Base-by-base conservation (phyloP, 2,888 invertebrate genomes). In the Eupelmus urozonus region DNA sequence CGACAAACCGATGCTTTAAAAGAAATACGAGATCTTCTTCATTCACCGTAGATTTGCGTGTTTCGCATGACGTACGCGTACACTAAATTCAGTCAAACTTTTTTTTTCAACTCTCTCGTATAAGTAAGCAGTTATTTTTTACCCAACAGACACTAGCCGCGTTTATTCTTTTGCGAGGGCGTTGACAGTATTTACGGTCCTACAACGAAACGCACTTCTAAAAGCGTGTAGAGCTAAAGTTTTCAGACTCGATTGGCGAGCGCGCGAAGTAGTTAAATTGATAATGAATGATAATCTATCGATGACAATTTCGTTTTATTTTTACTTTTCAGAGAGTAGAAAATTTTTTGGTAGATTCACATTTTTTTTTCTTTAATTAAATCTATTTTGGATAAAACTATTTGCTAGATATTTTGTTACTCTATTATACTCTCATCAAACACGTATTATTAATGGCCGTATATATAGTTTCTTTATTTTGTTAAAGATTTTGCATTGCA, bases 151-250 rank as follows among this genome's bases (percentile, higher is more conserved):
- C 25, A 11, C 0, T 16, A 16, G 45, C 3, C 11, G 20, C 55
- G 7, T 55, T 63, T 65, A 55, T 67, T 51, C 51, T 51, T 59
- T 57, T 25, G 49, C 11, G 59, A 51, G 67, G 60, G 16, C 53
- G 40, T 67, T 67, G 67, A 62, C 65, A 49, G 65, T 67, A 49
- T 51, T 75, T 23, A 59, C 34, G 23, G n/a, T 18, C 3, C n/a
- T 9, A 55, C 16, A 20, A 55, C 18, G 20, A 49, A 34, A 67
- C 27, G 4, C 23, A 23, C 13, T 40, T 7, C n/a, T 23, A 4
- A 16, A 45, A 45, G 16, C 45, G 45, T 13, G 4, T 13, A 45
- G 16, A 2, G 2, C 9, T 9, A 7, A 45, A 45, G 9, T 16
- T 45, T 45, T 45, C 16, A 7, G 45, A 45, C 13, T 45, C 13